Base-by-base conservation (phyloP, 2,888 invertebrate species). In the Chloroclysta siterata region DNA sequence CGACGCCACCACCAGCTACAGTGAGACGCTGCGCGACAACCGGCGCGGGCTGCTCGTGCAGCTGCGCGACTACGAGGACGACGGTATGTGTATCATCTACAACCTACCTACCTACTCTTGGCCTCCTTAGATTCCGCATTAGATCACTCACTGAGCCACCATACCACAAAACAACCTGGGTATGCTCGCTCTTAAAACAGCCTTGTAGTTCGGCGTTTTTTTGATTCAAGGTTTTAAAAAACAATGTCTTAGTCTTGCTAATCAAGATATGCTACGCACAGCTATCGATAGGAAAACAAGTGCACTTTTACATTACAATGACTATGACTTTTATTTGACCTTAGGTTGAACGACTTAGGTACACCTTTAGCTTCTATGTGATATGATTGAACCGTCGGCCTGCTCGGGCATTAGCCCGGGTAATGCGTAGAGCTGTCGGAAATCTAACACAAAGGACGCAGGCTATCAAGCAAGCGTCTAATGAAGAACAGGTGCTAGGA, bases 1-100 rank as follows among this genome's bases (percentile, higher is more conserved):
- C 87, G 96, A 96, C 77, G 95, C 95, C 73, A 96, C 98, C 87
- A 98, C 98, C 90, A 95, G 96, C 68, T 98, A 97, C 87, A 97
- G 97, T 17, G 97, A 98, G 77, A 98, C 98, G 79, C 95, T 96
- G 73, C 96, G 96, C 94, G 80, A 72, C 17, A 75, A 78, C 0
- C 17, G 46, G n/a, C 22, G 42, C 15, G 54, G 63, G 6, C 29
- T 59, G 51, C 66, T 87, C 46, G 77, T 76, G 36, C 75, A 78
- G 15, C 78, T 72, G 11, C 68, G 72, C 6, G 83, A 84, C 8
- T 78, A 78, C 0, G 84, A 85, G 5, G 63, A 65, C 11, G 73
- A 77, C 69, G 77, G 78, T 78, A 62, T 0, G 66, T 59, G 8
- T n/a, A n/a, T n/a, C 36, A 22, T 33, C 33, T 33, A 33, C n/a